Percentiles rank a stretch among this genome's conserved stretches.
These are phyloP conservation scores for Cataglyphis hispanica DNA, from an alignment of 1,140 invertebrate species.

Conservation along the genomic window DNA sequence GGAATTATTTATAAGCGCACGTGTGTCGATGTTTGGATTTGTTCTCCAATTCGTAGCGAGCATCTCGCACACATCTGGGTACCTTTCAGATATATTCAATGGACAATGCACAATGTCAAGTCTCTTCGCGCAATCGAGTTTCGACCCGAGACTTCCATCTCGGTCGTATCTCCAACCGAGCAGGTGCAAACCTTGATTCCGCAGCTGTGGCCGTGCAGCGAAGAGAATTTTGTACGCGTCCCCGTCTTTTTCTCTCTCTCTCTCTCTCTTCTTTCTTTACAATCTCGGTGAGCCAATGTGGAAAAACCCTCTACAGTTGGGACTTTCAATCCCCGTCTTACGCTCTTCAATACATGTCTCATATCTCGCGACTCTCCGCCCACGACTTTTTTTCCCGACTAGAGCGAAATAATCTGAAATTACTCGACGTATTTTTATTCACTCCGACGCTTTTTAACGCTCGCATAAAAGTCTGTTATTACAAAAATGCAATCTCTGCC, in stretches of 20 bases:
- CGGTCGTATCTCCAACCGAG: slow-evolving; percentile 29
- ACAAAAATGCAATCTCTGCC: slow-evolving; percentile 45
- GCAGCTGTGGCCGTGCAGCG: slow-evolving; percentile 66
- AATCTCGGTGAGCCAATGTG: slow-evolving; percentile 58
- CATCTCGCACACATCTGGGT: slow-evolving; percentile 37
- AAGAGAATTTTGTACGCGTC: slow-evolving; percentile 61
- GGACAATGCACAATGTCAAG: slow-evolving; percentile 68
- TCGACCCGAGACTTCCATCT: slow-evolving; percentile 10
- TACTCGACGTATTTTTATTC: slow-evolving; percentile 47
- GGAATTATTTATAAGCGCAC: not conserved
- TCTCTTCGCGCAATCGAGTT: slow-evolving; percentile 59
- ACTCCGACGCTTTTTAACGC: slow-evolving; percentile 44
- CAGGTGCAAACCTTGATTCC: slow-evolving; percentile 74
- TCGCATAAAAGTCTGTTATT: slow-evolving; percentile 46
- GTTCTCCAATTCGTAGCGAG: slow-evolving; percentile 26
- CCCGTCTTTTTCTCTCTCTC: slow-evolving; percentile 52
- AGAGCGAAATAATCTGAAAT: slow-evolving; percentile 51
- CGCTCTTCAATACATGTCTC: slow-evolving; percentile 17
- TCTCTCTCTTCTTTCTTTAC: slow-evolving; percentile 51
- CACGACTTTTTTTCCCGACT: slow-evolving; percentile 1
- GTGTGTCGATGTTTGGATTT: slow-evolving; percentile 28
- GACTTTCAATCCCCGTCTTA: slow-evolving; percentile 50
- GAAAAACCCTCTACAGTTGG: slow-evolving; percentile 10
- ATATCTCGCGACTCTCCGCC: not conserved
- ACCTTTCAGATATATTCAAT: slow-evolving; percentile 55